These are phyloP conservation scores for Ameiurus melas DNA, from an alignment of 2,113 vertebrate species.

Conservation along the genomic window DNA sequence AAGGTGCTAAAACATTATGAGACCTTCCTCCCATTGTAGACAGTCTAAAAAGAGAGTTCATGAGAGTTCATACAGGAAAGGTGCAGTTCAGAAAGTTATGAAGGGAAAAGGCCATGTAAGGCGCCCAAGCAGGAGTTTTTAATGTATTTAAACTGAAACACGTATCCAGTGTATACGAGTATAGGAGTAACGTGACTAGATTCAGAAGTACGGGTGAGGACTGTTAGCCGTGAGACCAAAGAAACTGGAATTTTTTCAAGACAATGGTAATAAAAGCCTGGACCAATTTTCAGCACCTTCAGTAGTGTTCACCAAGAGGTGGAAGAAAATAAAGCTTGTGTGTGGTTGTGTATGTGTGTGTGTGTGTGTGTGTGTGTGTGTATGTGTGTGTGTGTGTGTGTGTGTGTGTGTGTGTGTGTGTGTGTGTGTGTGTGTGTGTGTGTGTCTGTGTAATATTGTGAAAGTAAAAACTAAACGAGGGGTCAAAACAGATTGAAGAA, in stretches of 20 bases:
- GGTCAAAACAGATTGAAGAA: background rate
- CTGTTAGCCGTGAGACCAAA: background rate
- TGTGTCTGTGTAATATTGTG: background rate
- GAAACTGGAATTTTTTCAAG: background rate
- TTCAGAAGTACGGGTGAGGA: background rate
- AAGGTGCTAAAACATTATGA: background rate
- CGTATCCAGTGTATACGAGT: background rate
- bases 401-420: too few relatives aligned
- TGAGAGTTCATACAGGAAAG: background rate
- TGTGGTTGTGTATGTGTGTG: too few relatives aligned
- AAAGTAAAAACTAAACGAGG: background rate
- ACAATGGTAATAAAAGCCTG: background rate
- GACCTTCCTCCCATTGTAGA: slow-evolving; percentile 2
- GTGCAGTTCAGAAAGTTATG: background rate
- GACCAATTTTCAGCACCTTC: background rate
- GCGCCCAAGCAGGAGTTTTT: background rate
- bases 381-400: too few relatives aligned
- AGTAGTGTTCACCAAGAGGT: background rate
- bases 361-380: too few relatives aligned
- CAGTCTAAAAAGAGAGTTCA: slow-evolving; percentile 10
- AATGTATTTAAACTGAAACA: background rate
- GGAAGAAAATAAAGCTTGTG: background rate
- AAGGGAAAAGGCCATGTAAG: background rate
- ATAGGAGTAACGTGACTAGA: background rate
- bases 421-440: too few relatives aligned